phyloP scores from a whole-genome alignment of 1,140 invertebrate species.

The Samia ricini region DNA sequence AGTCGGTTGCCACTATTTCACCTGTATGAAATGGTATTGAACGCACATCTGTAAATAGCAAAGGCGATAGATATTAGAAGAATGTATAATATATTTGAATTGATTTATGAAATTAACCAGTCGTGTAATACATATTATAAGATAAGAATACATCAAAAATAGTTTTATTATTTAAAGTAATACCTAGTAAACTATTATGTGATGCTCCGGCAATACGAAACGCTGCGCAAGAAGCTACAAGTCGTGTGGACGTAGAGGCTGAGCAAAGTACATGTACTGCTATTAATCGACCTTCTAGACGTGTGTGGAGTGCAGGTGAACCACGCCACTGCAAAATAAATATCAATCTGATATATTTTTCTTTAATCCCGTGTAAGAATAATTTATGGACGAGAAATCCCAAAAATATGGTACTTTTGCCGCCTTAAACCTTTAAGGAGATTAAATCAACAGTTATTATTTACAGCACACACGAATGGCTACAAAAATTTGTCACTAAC shows the following conservation, averaged over 20 bases:
- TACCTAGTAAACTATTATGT: constrained; percentile 56
- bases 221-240: constrained; percentile 63
- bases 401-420: background rate
- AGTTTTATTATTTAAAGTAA: background rate
- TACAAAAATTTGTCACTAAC: background rate
- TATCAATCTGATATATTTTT: background rate
- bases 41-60: constrained; percentile 55
- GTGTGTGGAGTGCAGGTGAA: constrained; percentile 50
- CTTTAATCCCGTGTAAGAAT: background rate
- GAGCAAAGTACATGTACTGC: constrained; percentile 65
- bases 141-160: background rate
- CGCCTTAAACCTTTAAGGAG: constrained; percentile 14
- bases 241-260: constrained; percentile 39
- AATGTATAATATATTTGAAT: too few relatives aligned
- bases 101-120: background rate
- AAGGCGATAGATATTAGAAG: background rate
- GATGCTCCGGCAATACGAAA: constrained; percentile 68
- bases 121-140: background rate
- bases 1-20: constrained; percentile 53
- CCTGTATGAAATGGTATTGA: constrained; percentile 70
- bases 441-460: constrained; percentile 26
- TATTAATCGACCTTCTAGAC: constrained; percentile 61
- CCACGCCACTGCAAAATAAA: constrained; percentile 61
- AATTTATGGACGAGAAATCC: background rate
- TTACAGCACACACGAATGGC: background rate